A percentile compares a stretch with the other conserved stretches of the same genome.
phyloP scores from a whole-genome alignment of 2,888 invertebrate genomes.

The Aleiodes leptofemur region DNA sequence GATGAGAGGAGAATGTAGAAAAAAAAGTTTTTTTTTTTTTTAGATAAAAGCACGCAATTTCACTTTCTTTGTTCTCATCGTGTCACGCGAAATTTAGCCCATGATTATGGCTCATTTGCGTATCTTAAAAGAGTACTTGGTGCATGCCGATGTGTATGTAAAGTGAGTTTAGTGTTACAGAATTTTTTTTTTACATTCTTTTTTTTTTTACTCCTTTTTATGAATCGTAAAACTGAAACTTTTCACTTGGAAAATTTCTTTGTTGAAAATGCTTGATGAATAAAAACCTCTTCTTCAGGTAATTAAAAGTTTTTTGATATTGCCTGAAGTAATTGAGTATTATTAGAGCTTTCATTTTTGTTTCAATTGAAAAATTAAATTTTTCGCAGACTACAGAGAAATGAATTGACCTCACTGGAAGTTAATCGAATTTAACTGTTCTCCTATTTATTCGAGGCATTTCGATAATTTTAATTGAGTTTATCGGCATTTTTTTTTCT shows the following conservation, averaged over 20 bases:
- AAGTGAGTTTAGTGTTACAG: conserved; percentile 15
- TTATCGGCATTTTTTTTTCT: too few relatives aligned
- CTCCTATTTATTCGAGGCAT: too few relatives aligned
- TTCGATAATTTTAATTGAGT: too few relatives aligned
- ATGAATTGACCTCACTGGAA: too few relatives aligned
- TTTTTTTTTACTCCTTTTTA: conserved; percentile 3
- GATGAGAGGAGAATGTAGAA: conserved; percentile 13
- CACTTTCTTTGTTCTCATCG: conserved; percentile 2
- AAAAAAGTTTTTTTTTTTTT: not conserved
- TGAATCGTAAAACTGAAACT: conserved; percentile 30
- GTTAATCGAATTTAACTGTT: too few relatives aligned
- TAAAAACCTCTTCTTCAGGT: conserved; percentile 17
- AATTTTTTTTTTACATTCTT: too few relatives aligned
- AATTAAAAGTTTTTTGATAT: conserved; percentile 16
- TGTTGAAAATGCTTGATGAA: conserved; percentile 8
- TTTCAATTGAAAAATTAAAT: conserved; percentile 17
- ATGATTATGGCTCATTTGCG: conserved; percentile 20
- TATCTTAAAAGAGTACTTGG: conserved; percentile 6
- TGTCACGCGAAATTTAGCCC: not conserved
- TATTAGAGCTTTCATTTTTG: conserved; percentile 6
- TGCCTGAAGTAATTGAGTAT: conserved; percentile 27
- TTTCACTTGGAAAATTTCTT: conserved; percentile 23
- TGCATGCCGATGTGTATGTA: conserved; percentile 15
- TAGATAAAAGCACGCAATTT: conserved; percentile 11
- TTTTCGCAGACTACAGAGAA: not conserved